These are phyloP conservation scores for Struthidea cinerea DNA, from an alignment of 2,113 vertebrate species.

Conservation along the genomic window DNA sequence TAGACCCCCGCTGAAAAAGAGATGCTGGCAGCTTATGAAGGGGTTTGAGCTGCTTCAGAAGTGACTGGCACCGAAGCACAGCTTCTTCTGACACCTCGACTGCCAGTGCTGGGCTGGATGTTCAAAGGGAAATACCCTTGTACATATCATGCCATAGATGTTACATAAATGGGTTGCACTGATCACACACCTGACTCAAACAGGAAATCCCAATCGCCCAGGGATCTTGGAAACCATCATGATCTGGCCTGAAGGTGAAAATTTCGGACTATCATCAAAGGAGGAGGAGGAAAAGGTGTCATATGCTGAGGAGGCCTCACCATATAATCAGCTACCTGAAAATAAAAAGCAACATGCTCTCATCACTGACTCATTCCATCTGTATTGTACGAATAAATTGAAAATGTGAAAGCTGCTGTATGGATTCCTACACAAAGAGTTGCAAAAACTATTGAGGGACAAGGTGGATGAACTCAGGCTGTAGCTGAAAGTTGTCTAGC, in stretches of 20 bases:
- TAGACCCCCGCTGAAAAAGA: not conserved
- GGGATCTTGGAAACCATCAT: not conserved
- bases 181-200: rapidly evolving
- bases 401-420: not conserved
- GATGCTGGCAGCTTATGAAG: not conserved
- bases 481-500: not conserved
- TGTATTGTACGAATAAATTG: not conserved
- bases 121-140: not conserved
- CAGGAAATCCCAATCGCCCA: not conserved
- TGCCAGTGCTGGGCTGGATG: not conserved
- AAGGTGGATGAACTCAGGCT: not conserved
- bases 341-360: not conserved
- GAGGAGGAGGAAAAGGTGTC: not conserved
- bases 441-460: not conserved
- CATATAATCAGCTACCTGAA: not conserved
- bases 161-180: not conserved
- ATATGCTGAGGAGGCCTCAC: not conserved
- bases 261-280: not conserved
- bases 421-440: not conserved
- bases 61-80: not conserved
- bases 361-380: rapidly evolving
- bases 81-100: not conserved
- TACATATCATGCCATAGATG: not conserved
- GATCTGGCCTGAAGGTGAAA: not conserved
- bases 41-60: not conserved